Base-by-base conservation (phyloP, 2,797 vertebrate genomes). In the Sebastes cheni region DNA sequence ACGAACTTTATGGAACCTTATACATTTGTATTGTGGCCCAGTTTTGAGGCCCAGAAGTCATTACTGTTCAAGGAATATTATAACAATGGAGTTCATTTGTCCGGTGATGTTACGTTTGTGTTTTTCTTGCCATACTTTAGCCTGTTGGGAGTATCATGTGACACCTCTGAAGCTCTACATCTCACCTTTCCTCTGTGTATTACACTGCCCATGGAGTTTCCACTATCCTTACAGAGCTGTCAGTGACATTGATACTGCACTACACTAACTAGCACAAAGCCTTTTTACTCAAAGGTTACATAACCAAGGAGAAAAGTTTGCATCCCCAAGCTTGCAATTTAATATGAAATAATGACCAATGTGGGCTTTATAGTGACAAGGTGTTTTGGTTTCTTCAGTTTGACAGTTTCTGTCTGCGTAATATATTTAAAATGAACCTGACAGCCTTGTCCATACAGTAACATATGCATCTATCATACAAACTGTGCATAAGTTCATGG, bases 81-180 rank as follows among this genome's bases (percentile, higher is more conserved):
- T 46, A 82, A 84, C 86, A 90, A 39, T 39, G 59, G 36, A 67
- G 34, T n/a, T 82, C 25, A 79, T 83, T 81, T 76, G 29, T 84
- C 77, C 69, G 18, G 6, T 20, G 55, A 64, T 79, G 75, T 76
- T 77, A 23, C 61, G 20, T 81, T 81, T 83, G 76, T 88, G 64
- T 84, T 77, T 73, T 59, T 72, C 76, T 80, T 58, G 23, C 14
- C 58, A 69, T 65, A 68, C 77, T 66, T 73, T 8, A 65, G 79
- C 69, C 82, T 52, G 3, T 39, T 67, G 74, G 74, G 83, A 81
- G 76, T 87, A 91, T 93, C 79, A 11, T 73, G 67, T 91, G 86
- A 82, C 81, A 59, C 42, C 68, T 75, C 75, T 55, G 30, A 64
- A 80, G 61, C 42, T 11, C 25, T 23, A 34, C 86, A 71, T 77